Percentiles rank a stretch among this genome's conserved stretches.
These are phyloP conservation scores for Oreochromis aureus DNA, from an alignment of 2,113 vertebrate genomes.

Conservation along the genomic window DNA sequence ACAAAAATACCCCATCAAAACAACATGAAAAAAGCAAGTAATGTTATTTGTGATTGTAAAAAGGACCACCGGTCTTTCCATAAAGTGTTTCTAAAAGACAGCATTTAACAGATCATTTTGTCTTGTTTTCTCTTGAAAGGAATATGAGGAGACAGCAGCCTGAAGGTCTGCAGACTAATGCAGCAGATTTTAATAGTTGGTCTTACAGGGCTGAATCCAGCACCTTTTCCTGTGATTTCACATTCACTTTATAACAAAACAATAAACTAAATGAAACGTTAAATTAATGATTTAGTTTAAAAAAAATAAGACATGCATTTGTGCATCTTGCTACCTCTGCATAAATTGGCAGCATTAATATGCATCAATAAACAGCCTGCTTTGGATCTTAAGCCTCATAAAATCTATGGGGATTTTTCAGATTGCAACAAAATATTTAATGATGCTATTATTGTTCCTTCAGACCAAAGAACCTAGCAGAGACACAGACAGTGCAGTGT, in stretches of 20 bases:
- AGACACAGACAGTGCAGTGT: not conserved
- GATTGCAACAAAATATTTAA: not conserved
- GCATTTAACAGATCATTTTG: conserved; percentile 15
- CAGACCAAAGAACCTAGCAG: not conserved
- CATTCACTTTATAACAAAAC: not conserved
- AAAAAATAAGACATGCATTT: not conserved
- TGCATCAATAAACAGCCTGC: not conserved
- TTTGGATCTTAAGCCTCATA: not conserved
- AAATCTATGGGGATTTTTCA: not conserved
- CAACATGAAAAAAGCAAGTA: not conserved
- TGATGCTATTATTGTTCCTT: not conserved
- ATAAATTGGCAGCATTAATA: not conserved
- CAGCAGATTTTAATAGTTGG: not conserved
- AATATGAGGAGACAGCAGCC: conserved; percentile 62
- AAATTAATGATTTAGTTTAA: not conserved
- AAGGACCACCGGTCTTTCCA: not conserved
- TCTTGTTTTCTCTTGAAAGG: conserved; percentile 47
- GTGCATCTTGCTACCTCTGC: not conserved
- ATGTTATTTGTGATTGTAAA: not conserved
- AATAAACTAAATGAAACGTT: not conserved
- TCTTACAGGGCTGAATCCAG: not conserved
- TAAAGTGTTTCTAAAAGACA: not conserved
- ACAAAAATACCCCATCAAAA: not conserved
- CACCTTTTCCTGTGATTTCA: not conserved
- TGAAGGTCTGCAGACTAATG: not conserved